Base-by-base conservation (phyloP, 2,888 invertebrate genomes). In the Pardosa pseudoannulata region DNA sequence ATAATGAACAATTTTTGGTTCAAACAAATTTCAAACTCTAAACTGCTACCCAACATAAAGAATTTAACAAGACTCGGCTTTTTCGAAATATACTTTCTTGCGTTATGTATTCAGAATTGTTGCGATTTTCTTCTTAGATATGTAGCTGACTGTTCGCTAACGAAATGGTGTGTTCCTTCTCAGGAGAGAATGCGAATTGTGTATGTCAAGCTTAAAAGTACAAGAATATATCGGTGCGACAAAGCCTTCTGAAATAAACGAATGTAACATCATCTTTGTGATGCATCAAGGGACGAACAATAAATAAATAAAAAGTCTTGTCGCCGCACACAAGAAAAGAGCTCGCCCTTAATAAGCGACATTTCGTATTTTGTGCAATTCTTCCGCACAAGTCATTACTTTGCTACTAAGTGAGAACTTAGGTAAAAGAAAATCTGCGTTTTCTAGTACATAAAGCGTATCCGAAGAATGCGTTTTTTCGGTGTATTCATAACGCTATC, bases 311-410 rank as follows among this genome's bases (percentile, higher is more conserved):
- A 68, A 50, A 75, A 81, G 74, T 67, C 13, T 11, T 36, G 41
- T 81, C 28, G 29, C 64, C 39, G 56, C 62, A 71, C 74, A 76
- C 75, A 75, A 82, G 74, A 28, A 81, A 67, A 56, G 73, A 46
- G 31, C 46, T 62, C 56, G 27, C 27, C 82, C 32, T 82, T 82
- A 82, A 82, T 64, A 82, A 82, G 82, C 46, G 71, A 46, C 56
- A 56, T 71, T 75, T 46, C 68, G 76, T 67, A 82, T 76, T 68
- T 82, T 62, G 64, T 76, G 75, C 70, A 64, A 64, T 23, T 71
- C 31, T 75, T 75, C 62, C 39, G 41, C 41, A 67, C 71, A 76
- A 75, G 75, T 82, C 82, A 82, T 82, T 82, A 82, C 71, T 70
- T 64, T 79, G 32, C 32, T 65, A 39, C 50, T 19, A 74, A 80